phyloP scores from a whole-genome alignment of 2,797 vertebrate species.

The Sternotherus odoratus region DNA sequence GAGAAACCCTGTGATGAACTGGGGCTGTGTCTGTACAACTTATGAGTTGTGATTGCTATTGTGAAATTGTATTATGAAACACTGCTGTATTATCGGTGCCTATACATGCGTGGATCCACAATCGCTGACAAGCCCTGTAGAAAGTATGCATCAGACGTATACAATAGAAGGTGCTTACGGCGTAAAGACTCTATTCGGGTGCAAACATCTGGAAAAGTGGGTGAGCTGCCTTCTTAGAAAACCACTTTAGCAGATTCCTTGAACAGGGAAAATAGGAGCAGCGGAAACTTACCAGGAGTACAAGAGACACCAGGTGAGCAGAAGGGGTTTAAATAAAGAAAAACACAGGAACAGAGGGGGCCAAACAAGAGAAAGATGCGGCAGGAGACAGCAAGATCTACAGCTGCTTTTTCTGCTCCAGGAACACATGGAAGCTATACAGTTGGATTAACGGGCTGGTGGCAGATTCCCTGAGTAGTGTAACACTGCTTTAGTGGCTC shows the following conservation, averaged over 20 bases:
- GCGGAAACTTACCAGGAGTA: no score
- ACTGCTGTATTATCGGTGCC: not conserved
- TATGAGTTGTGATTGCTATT: not conserved
- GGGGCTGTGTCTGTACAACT: no score
- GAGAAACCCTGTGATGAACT: not conserved
- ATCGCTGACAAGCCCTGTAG: not conserved
- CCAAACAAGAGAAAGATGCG: no score
- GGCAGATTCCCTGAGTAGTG: not conserved
- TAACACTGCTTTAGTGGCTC: not conserved
- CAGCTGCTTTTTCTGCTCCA: not conserved
- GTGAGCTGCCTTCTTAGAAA: not conserved
- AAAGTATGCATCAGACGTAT: not conserved
- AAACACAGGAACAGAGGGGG: no score
- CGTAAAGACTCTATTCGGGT: not conserved
- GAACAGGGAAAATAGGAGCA: no score
- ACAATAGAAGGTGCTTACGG: not conserved
- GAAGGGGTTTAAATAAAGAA: no score
- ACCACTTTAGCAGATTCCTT: not conserved
- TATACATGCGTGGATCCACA: not conserved
- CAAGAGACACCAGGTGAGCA: no score
- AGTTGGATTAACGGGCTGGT: not conserved
- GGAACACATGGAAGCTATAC: not conserved
- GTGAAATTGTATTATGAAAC: not conserved
- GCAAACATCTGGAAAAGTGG: not conserved
- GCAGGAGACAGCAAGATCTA: not conserved